phyloP scores from a whole-genome alignment of 2,113 vertebrate species.

The Ammodytes dubius region DNA sequence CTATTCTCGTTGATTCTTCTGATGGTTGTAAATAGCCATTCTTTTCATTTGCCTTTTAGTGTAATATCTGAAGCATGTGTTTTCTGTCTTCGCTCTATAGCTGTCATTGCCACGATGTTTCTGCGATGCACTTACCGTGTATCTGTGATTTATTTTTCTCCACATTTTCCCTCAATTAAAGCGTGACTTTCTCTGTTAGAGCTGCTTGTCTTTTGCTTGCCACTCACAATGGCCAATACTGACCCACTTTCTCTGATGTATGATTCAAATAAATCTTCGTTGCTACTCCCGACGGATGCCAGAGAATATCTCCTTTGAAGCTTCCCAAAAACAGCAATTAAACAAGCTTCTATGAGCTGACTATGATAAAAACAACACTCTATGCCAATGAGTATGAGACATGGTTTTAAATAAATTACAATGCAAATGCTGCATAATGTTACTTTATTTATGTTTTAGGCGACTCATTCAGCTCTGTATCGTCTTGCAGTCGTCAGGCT shows the following conservation, averaged over 20 bases:
- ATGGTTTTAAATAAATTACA: background rate
- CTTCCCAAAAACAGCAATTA: conserved; percentile 2
- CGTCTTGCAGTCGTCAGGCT: conserved; percentile 46
- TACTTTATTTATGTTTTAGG: background rate
- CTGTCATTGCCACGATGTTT: background rate
- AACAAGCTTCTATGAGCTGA: background rate
- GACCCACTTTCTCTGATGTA: background rate
- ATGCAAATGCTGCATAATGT: background rate
- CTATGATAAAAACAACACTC: background rate
- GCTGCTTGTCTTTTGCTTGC: background rate
- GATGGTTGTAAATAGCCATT: background rate
- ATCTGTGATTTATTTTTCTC: background rate
- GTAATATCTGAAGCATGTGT: background rate
- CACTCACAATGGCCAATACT: conserved; percentile 2
- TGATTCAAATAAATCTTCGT: conserved; percentile 30
- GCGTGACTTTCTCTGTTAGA: background rate
- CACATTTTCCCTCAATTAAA: background rate
- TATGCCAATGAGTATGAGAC: background rate
- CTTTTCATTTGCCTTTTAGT: background rate
- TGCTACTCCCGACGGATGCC: background rate
- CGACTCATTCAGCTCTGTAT: conserved; percentile 3
- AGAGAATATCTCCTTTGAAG: background rate
- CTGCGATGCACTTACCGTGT: background rate
- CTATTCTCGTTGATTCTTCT: background rate
- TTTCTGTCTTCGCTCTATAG: background rate